Evolutionary conservation across 2,113 vertebrate species (phyloP), one percentile per base, ranked within the genome.

Genomic region (Seriola dumerili): DNA sequence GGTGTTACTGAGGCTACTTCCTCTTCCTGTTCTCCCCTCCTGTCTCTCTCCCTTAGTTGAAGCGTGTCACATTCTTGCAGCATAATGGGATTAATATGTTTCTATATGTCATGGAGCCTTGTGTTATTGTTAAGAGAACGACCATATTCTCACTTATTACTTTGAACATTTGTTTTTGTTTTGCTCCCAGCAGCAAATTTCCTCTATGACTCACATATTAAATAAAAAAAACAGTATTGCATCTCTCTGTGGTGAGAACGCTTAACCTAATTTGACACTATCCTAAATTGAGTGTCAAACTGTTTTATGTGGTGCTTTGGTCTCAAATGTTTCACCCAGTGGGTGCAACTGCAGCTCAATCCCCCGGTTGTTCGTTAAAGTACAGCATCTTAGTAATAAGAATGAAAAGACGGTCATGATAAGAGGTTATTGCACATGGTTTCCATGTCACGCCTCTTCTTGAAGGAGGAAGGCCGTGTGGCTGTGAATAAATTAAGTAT

Each of bases 1-100:
- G 92, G 92, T 90, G 86, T 77, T 40, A 52, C 57, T 54, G 29
- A 8, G 29, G 34, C 72, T 68, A 89, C 88, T 94, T 94, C 93
- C 93, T 93, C 75, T 88, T 92, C 81, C 85, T 89, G 74, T 84
- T 85, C 25, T n/a, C 63, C 13, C 61, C 62, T 71, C 61, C 62
- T 71, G 55, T 6, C 14, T 57, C 6, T 61, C 72, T 72, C 73
- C 52, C 70, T 72, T 17, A 38, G 6, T 69, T 14, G 38, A 46
- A 66, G 29, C 76, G 25, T 46, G 48, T 17, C 54, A 34, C n/a
- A 21, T 52, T 46, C 34, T 14, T 67, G 29, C 23, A 25, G 25
- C 13, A 0, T 36, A 32, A 21, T 74, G 4, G 13, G 2, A 16
- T 70, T 13, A 3, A 32, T 83, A 3, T 63, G 14, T 57, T 11